A percentile compares a stretch with the other conserved stretches of the same genome.
Conservation (phyloP, 2,113 vertebrate species). For the Oncorhynchus clarkii region DNA sequence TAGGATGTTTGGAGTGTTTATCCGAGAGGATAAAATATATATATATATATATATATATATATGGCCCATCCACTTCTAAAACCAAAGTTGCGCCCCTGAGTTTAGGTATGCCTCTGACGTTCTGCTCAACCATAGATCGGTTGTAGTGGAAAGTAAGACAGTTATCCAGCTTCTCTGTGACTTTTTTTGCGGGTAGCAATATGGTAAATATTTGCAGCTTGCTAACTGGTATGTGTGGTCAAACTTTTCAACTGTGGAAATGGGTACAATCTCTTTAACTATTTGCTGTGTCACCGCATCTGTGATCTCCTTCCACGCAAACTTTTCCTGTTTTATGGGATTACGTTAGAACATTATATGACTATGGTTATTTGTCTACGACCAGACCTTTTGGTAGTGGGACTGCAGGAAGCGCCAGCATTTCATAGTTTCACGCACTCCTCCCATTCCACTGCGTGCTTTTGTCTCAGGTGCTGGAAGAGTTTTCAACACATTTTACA, state of each 20-base stretch:
- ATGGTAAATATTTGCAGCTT: neutral
- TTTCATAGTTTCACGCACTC: neutral
- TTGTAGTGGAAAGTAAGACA: neutral
- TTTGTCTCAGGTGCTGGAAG: constrained; percentile 11
- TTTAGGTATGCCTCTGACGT: neutral
- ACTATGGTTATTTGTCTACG: neutral
- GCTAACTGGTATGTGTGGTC: constrained; percentile 11
- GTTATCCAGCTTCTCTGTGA: neutral
- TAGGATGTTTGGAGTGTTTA: no score
- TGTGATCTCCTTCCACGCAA: constrained; percentile 16
- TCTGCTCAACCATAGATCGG: constrained; percentile 19
- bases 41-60: no score
- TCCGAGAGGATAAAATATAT: no score
- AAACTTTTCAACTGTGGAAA: constrained; percentile 6
- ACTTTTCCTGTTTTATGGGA: constrained; percentile 5
- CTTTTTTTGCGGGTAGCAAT: neutral
- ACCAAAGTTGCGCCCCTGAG: no score
- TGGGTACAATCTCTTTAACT: constrained; percentile 8
- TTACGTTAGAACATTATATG: neutral
- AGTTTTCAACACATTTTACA: constrained; percentile 2
- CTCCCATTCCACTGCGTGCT: neutral
- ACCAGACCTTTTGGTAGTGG: neutral
- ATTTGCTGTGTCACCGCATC: constrained; percentile 6
- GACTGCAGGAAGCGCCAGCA: neutral
- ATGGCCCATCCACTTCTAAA: no score